Evolutionary conservation across 2,888 invertebrate species (phyloP), one percentile per base, ranked within the genome.

Genomic region (Caenorhabditis virilis): DNA sequence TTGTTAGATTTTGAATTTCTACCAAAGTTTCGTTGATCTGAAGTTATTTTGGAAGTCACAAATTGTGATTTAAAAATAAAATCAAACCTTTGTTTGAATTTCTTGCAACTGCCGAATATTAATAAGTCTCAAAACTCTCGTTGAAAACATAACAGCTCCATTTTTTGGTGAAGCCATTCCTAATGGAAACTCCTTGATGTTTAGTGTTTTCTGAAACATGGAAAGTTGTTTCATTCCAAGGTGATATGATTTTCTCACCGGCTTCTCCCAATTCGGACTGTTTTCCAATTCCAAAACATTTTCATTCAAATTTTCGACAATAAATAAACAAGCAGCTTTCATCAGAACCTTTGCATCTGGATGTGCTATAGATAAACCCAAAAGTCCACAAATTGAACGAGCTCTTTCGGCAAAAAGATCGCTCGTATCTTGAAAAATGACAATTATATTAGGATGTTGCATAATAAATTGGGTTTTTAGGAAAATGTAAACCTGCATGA

Each of bases 21-120:
- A 95, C 97, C 72, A 98, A 90, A 1, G 92, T 89, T 84, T 95
- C 92, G 85, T 98, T 98, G 49, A 95, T 93, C 56, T 74, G 61
- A 11, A 68, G 48, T 30, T 30, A 9, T 30, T 30, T 30, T 30
- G 6, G 30, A 38, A 38, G 13, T 3, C n/a, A 25, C 5, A 38
- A 15, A 16, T 16, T 30, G 23, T 25, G 25, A 18, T 50, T 22
- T 15, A 9, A 9, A 6, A 9, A 6, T 30, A n/a, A n/a, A n/a
- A n/a, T n/a, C n/a, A n/a, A n/a, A 69, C 69, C 42, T 48, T 53
- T 25, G 93, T 95, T 84, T 98, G 97, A 48, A 97, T 87, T 68
- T 90, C 88, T 78, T 93, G 86, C 18, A 94, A 86, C 83, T 93
- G 91, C 78, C 90, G 89, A 65, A 94, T 89, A 84, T 92, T 92